These are phyloP conservation scores for Parnassius smintheus DNA, from an alignment of 2,888 invertebrate species.

Conservation along the genomic window DNA sequence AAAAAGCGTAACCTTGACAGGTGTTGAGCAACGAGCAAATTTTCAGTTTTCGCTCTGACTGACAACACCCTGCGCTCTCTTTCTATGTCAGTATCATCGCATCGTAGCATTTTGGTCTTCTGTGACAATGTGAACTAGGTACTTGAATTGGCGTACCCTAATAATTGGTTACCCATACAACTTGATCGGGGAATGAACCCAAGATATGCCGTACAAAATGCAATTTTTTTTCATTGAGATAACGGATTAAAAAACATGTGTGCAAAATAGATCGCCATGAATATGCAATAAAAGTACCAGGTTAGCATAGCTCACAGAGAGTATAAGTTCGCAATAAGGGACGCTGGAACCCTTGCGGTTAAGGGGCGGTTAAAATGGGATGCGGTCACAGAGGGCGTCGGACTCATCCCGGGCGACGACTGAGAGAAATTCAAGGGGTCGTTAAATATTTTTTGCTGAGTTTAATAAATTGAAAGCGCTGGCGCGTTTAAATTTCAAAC, in stretches of 20 bases:
- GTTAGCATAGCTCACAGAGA: constrained; percentile 53
- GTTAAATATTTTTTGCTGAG: constrained; percentile 20
- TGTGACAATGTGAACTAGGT: no score
- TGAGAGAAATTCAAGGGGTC: constrained; percentile 11
- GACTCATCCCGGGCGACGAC: constrained; percentile 9
- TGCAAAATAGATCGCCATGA: constrained; percentile 66
- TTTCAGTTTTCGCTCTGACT: no score
- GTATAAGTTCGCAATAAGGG: constrained; percentile 67
- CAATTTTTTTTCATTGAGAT: not conserved
- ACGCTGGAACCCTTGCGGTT: constrained; percentile 70
- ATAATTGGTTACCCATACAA: no score
- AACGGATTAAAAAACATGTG: constrained; percentile 31
- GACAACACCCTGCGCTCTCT: no score
- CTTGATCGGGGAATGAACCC: no score
- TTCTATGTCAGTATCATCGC: no score
- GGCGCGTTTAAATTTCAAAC: not conserved
- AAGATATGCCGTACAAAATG: not conserved
- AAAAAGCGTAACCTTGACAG: no score
- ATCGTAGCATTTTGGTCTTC: no score
- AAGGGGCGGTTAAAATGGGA: constrained; percentile 42
- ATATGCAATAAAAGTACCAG: constrained; percentile 76
- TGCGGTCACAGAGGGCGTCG: constrained; percentile 11
- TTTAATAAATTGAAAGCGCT: constrained; percentile 10
- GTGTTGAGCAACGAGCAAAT: no score
- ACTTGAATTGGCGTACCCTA: no score